These are phyloP conservation scores for Chromoteleia sp. DNA, from an alignment of 2,888 invertebrate species.

Conservation along the genomic window DNA sequence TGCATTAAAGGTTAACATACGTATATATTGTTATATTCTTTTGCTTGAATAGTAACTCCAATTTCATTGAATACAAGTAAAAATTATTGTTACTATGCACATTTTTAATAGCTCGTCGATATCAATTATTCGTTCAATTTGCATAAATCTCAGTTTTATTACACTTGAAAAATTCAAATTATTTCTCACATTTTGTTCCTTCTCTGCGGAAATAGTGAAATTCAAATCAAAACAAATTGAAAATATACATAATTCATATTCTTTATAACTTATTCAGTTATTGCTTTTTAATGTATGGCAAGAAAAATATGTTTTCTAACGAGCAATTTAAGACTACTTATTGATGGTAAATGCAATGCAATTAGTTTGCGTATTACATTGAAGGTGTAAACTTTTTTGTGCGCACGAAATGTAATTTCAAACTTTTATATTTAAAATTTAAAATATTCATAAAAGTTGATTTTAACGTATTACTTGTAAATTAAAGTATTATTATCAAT, in stretches of 20 bases:
- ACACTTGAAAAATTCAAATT: neutral
- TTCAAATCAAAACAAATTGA: constrained; percentile 10
- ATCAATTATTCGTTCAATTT: constrained; percentile 15
- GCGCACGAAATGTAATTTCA: neutral
- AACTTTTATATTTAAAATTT: no score
- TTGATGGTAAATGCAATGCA: constrained; percentile 10
- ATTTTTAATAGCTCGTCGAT: neutral
- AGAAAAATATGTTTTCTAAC: constrained; percentile 1
- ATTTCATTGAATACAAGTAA: neutral
- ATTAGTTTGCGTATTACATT: constrained; percentile 17
- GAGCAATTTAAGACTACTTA: constrained; percentile 10
- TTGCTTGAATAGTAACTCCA: no score
- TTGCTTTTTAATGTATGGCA: constrained; percentile 24
- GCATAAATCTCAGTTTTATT: neutral
- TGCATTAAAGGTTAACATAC: no score
- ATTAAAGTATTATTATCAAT: no score
- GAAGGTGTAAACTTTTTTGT: no score
- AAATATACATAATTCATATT: constrained; percentile 27
- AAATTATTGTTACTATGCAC: neutral
- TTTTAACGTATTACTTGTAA: no score
- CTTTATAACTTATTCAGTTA: constrained; percentile 14
- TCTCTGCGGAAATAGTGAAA: neutral
- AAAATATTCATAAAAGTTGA: no score
- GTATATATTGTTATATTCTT: no score
- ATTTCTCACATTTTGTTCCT: neutral